These are phyloP conservation scores for Galerucella nymphaeae DNA, from an alignment of 2,888 invertebrate species.

Conservation along the genomic window DNA sequence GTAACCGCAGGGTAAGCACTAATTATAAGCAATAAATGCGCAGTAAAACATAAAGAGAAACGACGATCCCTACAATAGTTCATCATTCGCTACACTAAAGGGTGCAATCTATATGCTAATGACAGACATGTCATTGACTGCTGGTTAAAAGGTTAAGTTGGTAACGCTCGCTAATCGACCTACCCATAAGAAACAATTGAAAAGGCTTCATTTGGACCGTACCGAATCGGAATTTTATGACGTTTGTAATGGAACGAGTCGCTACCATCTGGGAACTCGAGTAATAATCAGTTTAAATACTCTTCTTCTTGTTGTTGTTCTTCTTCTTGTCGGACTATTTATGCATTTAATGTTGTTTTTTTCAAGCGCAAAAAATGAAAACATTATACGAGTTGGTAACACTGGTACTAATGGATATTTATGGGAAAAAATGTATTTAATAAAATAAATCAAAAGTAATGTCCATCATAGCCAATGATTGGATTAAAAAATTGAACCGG, in stretches of 20 bases:
- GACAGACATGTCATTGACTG: constrained; percentile 55
- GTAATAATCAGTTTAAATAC: constrained; percentile 39
- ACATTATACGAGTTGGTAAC: neutral
- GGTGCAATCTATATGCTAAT: constrained; percentile 66
- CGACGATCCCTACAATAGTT: constrained; percentile 55
- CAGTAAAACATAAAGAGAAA: constrained; percentile 59
- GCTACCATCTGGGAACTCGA: constrained; percentile 51
- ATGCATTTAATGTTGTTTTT: constrained; percentile 11
- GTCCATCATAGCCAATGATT: constrained; percentile 17
- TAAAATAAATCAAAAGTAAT: neutral
- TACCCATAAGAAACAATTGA: constrained; percentile 53
- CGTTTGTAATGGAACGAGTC: constrained; percentile 47
- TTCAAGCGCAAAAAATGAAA: neutral
- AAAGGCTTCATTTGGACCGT: constrained; percentile 50
- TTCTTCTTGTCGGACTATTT: constrained; percentile 3
- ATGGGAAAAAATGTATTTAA: too few relatives aligned
- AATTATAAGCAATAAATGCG: constrained; percentile 63
- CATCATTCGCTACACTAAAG: constrained; percentile 60
- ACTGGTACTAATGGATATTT: too few relatives aligned
- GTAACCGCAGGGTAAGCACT: constrained; percentile 47
- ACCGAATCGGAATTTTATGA: constrained; percentile 52
- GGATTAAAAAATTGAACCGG: constrained; percentile 31
- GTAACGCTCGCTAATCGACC: constrained; percentile 56
- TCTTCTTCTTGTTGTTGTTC: neutral
- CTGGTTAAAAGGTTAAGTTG: constrained; percentile 62